Evolutionary conservation across 1,140 invertebrate species (phyloP).

Genomic region (Bacillus rossius): DNA sequence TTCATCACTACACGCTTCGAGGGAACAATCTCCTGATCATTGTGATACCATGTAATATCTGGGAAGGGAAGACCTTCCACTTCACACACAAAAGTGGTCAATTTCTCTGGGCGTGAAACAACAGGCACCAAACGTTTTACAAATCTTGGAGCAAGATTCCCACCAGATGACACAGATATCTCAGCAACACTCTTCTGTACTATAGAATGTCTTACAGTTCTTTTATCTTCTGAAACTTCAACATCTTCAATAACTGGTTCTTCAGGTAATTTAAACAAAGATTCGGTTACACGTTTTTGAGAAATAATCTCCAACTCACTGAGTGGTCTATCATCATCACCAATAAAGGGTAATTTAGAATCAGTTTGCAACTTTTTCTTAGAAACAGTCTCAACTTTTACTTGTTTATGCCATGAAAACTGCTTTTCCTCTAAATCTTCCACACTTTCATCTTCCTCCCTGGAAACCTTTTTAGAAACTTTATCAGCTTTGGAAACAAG

Average conservation of each 20-base stretch:
- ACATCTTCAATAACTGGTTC: constrained; percentile 31
- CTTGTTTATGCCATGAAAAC: constrained; percentile 41
- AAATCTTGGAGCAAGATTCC: constrained; percentile 55
- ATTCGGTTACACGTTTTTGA: constrained; percentile 40
- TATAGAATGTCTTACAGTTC: constrained; percentile 6
- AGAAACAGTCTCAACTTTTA: constrained; percentile 46
- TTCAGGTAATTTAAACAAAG: constrained; percentile 43
- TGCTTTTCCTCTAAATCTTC: constrained; percentile 32
- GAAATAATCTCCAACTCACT: constrained; percentile 50
- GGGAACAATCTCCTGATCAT: constrained; percentile 58
- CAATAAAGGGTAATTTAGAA: background rate
- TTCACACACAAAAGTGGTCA: constrained; percentile 57
- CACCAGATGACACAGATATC: background rate
- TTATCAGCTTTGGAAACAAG: background rate
- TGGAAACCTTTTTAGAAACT: background rate
- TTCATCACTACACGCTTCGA: constrained; percentile 57
- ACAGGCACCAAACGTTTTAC: constrained; percentile 62
- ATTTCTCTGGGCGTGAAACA: constrained; percentile 53
- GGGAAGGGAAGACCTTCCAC: constrained; percentile 62
- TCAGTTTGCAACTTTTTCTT: constrained; percentile 37
- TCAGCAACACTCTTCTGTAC: constrained; percentile 7
- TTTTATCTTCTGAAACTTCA: constrained; percentile 13
- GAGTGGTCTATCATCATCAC: constrained; percentile 21
- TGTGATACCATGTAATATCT: constrained; percentile 71
- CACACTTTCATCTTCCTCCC: constrained; percentile 25